phyloP scores from a whole-genome alignment of 2,113 vertebrate species.

The Probosciger aterrimus region DNA sequence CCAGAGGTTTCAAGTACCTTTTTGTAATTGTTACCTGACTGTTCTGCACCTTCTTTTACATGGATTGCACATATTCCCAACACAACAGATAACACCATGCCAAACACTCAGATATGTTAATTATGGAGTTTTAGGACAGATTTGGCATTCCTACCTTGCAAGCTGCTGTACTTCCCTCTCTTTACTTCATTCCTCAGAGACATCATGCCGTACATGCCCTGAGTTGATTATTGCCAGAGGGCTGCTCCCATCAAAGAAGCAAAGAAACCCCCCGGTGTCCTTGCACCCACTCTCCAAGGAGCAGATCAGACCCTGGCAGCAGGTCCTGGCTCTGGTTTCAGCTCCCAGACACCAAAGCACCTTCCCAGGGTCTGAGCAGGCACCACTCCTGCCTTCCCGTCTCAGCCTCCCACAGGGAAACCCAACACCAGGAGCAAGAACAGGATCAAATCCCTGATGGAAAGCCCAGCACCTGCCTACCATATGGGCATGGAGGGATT shows the following conservation, averaged over 20 bases:
- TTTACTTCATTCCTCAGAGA: constrained; percentile 49
- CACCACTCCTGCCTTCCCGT: not conserved
- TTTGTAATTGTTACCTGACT: not conserved
- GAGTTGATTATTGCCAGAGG: not conserved
- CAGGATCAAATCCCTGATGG: constrained; percentile 24
- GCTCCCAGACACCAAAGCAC: not conserved
- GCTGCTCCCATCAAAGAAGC: not conserved
- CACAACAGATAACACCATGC: not conserved
- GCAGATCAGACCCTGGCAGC: not conserved
- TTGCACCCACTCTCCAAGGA: not conserved
- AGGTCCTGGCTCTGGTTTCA: not conserved
- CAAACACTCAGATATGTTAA: not conserved
- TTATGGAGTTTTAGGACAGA: not conserved
- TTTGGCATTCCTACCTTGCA: constrained; percentile 69
- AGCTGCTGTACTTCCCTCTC: constrained; percentile 2
- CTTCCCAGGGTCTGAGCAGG: not conserved
- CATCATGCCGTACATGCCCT: constrained; percentile 6
- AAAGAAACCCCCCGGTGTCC: not conserved
- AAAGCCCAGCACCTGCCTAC: constrained; percentile 16
- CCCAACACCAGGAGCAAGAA: constrained; percentile 55
- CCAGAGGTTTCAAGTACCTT: not conserved
- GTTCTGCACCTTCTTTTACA: not conserved
- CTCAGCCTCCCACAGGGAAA: constrained; percentile 40
- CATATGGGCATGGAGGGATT: constrained; percentile 53
- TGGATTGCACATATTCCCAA: not conserved